Base-by-base conservation (phyloP, 2,113 vertebrate species). In the Eudorcas thomsonii region DNA sequence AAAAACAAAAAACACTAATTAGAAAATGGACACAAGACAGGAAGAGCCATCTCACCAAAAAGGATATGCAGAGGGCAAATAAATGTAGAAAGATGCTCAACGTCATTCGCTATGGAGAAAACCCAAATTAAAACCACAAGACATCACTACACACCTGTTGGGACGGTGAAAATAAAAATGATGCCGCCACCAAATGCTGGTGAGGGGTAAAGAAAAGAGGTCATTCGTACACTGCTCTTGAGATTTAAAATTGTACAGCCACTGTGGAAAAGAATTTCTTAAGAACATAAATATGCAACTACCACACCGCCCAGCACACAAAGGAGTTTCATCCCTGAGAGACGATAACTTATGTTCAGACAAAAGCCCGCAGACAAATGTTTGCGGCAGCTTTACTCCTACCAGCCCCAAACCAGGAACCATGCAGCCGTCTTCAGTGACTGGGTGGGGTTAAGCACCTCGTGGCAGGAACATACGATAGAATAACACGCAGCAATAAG, bases 191-290 rank as follows among this genome's bases (percentile, higher is more conserved):
- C 57, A 45, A 80, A 85, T 1, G n/a, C 77, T 7, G 9, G 2
- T 5, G 0, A 88, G 13, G 7, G 6, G 16, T 43, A 26, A 57
- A 91, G 78, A 84, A 67, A 21, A 10, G 14, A 9, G 52, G 80
- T 19, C 43, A 12, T 50, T 28, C 28, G 3, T 1, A 12, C 1
- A 1, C 5, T 28, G 43, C 30, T 36, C 3, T 0, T 5, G 19
- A 54, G 80, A 25, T 8, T 74, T 3, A 19, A 48, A 96, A 74
- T 0, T 8, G 25, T 25, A n/a, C 19, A 67, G 28, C 45, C 26
- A 19, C 52, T 13, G 59, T 36, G 30, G 43, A n/a, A 52, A 85
- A 78, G 5, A 17, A 33, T 7, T 23, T 52, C 30, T 81, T 80
- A 36, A 88, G 25, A 74, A 60, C 36, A 36, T 26, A 81, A 50